Evolutionary conservation across 92 coral and sea anemone species (phyloP).

Genomic region (Isaurus tuberculatus): DNA sequence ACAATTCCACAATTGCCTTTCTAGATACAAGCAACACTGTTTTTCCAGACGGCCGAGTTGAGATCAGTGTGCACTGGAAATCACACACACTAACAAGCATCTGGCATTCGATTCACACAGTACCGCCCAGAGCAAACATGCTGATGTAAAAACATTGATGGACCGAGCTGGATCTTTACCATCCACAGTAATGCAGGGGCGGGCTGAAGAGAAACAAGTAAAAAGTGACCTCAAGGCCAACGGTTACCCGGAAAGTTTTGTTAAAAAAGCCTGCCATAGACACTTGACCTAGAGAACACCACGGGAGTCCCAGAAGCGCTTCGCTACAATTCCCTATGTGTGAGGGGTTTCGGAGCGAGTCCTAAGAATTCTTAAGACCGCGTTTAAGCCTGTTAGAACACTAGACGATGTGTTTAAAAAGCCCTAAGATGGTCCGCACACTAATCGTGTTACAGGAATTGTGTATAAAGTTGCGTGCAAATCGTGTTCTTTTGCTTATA

Average conservation of each 20-base stretch:
- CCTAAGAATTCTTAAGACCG: too few species aligned
- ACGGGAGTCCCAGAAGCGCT: background rate
- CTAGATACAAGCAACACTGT: constrained; percentile 31
- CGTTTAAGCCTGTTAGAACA: too few species aligned
- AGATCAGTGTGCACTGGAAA: too few species aligned
- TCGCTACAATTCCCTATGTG: background rate
- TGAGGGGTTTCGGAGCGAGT: background rate
- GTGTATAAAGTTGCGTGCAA: too few species aligned
- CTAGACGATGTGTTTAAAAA: too few species aligned
- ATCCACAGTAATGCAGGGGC: background rate
- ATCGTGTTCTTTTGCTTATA: too few species aligned
- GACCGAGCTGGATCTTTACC: background rate
- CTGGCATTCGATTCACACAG: constrained; percentile 48
- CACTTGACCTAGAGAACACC: background rate
- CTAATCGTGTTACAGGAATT: too few species aligned
- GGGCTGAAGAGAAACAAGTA: background rate
- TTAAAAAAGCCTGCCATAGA: background rate
- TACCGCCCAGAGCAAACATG: constrained; percentile 25
- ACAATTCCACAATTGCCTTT: constrained; percentile 15
- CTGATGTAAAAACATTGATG: constrained; percentile 18
- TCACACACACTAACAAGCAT: constrained; percentile 45
- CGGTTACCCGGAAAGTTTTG: background rate
- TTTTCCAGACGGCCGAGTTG: background rate
- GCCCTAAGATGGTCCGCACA: too few species aligned
- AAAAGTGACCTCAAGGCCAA: background rate